A percentile compares a stretch with the other conserved stretches of the same genome.
Conservation (phyloP, 2,113 vertebrate species). For the Prunella himalayana region DNA sequence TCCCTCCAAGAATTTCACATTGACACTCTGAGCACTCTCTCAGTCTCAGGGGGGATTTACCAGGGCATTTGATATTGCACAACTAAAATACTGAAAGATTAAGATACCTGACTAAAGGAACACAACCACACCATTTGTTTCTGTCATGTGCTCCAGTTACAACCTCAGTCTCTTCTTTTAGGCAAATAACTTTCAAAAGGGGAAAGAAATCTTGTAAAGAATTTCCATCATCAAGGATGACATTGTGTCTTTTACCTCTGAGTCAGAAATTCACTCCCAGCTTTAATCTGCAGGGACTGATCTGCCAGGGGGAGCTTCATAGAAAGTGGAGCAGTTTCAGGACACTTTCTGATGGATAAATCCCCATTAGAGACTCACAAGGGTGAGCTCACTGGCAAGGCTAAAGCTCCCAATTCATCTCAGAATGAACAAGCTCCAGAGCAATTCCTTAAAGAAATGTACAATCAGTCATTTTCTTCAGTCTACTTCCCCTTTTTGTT, state of each 20-base stretch:
- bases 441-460: not conserved
- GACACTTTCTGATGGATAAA: not conserved
- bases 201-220: not conserved
- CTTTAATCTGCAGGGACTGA: not conserved
- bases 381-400: not conserved
- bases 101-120: not conserved
- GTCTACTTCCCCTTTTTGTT: conserved; percentile 1
- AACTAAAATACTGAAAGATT: not conserved
- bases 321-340: not conserved
- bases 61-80: not conserved
- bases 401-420: not conserved
- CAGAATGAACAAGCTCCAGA: not conserved
- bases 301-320: not conserved
- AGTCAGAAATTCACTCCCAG: conserved; percentile 18
- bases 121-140: not conserved
- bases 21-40: not conserved
- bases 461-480: not conserved
- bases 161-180: not conserved
- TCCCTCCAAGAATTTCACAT: not conserved
- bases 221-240: not conserved
- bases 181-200: not conserved
- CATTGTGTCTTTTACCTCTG: not conserved
- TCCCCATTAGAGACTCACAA: not conserved
- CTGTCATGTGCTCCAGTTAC: not conserved
- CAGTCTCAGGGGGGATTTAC: not conserved